Evolutionary conservation across 2,113 vertebrate genomes (phyloP).

Genomic region (Ahaetulla prasina): DNA sequence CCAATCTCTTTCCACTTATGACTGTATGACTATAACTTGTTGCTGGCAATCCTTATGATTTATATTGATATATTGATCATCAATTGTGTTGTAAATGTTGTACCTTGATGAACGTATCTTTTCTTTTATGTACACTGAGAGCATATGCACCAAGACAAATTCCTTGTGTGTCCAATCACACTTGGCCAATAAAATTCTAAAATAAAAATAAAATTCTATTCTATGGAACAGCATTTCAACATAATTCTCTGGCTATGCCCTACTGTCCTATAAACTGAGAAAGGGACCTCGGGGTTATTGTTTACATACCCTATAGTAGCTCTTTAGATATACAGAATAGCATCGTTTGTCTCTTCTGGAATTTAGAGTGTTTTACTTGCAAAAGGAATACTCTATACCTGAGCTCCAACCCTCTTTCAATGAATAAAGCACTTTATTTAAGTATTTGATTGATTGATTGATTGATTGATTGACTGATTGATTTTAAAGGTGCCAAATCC

Average conservation of each 20-base stretch:
- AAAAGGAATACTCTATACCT: neutral
- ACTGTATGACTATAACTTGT: too few relatives aligned
- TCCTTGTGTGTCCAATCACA: too few relatives aligned
- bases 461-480: neutral
- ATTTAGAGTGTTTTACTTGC: neutral
- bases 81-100: too few relatives aligned
- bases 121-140: too few relatives aligned
- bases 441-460: neutral
- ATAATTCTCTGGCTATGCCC: neutral
- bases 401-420: neutral
- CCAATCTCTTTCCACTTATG: too few relatives aligned
- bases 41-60: too few relatives aligned
- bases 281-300: neutral
- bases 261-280: neutral
- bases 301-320: neutral
- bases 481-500: neutral
- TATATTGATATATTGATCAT: too few relatives aligned
- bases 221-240: neutral
- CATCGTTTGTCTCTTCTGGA: neutral
- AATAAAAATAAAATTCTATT: too few relatives aligned
- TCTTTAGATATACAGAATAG: neutral
- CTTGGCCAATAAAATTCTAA: too few relatives aligned
- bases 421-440: neutral
- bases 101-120: too few relatives aligned
- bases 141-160: too few relatives aligned